phyloP scores from a whole-genome alignment of 2,888 invertebrate species.

The Cylloceria caligata region DNA sequence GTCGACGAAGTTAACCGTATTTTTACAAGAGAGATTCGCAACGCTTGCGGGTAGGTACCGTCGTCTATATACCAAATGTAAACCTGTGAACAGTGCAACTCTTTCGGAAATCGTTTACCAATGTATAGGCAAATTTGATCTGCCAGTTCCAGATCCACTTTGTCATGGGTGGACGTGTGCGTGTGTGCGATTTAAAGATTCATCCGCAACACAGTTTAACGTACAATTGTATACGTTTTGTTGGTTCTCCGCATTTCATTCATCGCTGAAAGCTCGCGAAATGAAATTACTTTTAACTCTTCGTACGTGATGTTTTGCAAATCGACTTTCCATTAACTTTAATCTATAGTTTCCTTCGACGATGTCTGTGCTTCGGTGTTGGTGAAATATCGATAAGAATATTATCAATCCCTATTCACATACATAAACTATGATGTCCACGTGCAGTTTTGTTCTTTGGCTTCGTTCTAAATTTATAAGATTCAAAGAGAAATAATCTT shows the following conservation, averaged over 20 bases:
- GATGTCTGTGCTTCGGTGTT: not conserved
- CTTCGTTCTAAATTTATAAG: not conserved
- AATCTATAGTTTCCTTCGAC: not conserved
- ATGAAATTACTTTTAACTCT: conserved; percentile 21
- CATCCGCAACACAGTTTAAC: not conserved
- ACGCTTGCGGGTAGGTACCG: conserved; percentile 24
- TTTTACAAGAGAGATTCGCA: not conserved
- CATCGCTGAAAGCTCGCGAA: not conserved
- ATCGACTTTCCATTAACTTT: conserved; percentile 5
- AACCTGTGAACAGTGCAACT: conserved; percentile 19
- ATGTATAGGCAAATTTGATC: not conserved
- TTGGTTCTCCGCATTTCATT: not conserved
- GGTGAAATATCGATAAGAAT: not conserved
- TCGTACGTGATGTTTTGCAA: conserved; percentile 11
- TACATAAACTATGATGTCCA: no score
- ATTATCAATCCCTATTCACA: not conserved
- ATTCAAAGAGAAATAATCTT: not conserved
- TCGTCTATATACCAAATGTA: not conserved
- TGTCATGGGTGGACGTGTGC: not conserved
- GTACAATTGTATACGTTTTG: conserved; percentile 9
- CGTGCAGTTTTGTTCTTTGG: not conserved
- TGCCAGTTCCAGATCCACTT: conserved; percentile 26
- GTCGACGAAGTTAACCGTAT: conserved; percentile 4
- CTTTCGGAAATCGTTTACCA: not conserved
- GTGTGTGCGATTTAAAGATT: conserved; percentile 12